Evolutionary conservation across 2,888 invertebrate species (phyloP), one percentile per base, ranked within the genome.

Genomic region (Tiphia femorata): DNA sequence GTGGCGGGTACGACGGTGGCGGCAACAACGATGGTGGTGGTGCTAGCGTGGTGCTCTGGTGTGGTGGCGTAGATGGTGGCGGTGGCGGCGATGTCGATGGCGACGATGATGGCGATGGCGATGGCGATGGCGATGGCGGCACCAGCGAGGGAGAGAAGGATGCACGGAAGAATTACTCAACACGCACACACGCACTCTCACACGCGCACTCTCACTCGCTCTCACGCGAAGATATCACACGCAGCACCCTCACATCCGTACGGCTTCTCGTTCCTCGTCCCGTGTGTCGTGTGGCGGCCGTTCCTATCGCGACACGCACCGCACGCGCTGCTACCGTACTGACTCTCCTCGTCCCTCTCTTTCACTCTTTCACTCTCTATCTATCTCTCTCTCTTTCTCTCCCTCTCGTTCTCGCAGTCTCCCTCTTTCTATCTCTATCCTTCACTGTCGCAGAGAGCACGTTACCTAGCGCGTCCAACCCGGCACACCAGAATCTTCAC

Each of bases 191-290:
- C 58, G 37, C 57, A 20, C 40, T 21, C 54, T 46, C 53, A 40
- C 52, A 47, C 52, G 29, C 54, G 49, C 57, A 27, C 52, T 33
- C 62, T 44, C 64, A 40, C 59, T 61, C 53, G 49, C 62, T 56
- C 61, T 56, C 50, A 55, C 58, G 44, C 47, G 49, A 62, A 50
- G 44, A 47, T 51, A 44, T 35, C 52, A 47, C 43, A 23, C 46
- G 40, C 43, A 58, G 59, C 64, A 60, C 68, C 65, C 70, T 72
- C 77, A 73, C 77, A 76, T 77, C 66, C 75, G 74, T 62, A 66
- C 57, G 56, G 55, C 59, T 49, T 66, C 62, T 35, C 48, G 46
- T 55, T 58, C 50, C 49, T 64, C 43, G 51, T 58, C 65, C 60
- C 56, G n/a, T n/a, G n/a, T n/a, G n/a, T n/a, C n/a, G n/a, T n/a